Conservation (phyloP, 2,888 invertebrate species). For the Nomada goodeniana region DNA sequence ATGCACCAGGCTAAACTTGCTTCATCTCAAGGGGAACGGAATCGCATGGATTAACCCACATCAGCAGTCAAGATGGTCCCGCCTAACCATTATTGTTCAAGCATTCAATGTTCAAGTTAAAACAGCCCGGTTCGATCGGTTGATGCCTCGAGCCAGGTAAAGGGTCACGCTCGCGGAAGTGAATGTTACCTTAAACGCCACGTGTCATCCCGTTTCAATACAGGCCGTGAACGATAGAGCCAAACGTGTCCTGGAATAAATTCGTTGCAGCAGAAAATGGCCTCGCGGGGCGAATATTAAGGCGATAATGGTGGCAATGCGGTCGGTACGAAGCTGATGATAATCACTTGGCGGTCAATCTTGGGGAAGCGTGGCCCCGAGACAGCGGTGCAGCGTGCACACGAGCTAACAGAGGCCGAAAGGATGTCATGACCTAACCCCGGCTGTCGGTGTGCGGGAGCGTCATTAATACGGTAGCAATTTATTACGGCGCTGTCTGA, state of each 20-base stretch:
- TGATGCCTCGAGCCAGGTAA: not conserved
- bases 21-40: no score
- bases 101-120: no score
- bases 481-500: slow-evolving; percentile 81
- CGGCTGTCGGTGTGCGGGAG: slow-evolving; percentile 66
- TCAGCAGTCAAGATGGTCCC: no score
- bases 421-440: slow-evolving; percentile 71
- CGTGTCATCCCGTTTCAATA: slow-evolving; percentile 29
- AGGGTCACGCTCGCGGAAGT: not conserved
- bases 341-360: slow-evolving; percentile 64
- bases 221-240: not conserved
- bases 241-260: slow-evolving; percentile 21
- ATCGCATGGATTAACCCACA: no score
- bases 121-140: not conserved
- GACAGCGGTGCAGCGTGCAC: slow-evolving; percentile 52
- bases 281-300: slow-evolving; percentile 40
- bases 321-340: slow-evolving; percentile 53
- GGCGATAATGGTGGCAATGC: slow-evolving; percentile 60
- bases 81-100: no score
- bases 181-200: slow-evolving; percentile 8
- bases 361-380: slow-evolving; percentile 49
- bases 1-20: no score
- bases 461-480: slow-evolving; percentile 82
- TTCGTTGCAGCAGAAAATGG: slow-evolving; percentile 33
- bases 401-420: slow-evolving; percentile 59